phyloP scores from a whole-genome alignment of 2,888 invertebrate genomes.

The Diachrysia chrysitis region DNA sequence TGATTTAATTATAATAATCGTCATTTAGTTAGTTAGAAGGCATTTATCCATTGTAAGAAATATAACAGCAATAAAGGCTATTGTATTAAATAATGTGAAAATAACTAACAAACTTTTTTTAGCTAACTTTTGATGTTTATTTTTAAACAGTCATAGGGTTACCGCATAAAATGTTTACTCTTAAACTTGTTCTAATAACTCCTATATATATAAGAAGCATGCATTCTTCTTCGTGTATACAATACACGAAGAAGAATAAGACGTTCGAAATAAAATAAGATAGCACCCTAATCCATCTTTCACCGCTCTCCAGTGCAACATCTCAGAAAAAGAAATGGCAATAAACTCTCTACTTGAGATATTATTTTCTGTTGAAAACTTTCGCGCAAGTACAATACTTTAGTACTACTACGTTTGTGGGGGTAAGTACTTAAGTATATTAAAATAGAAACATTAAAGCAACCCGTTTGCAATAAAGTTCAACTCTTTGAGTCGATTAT shows the following conservation, averaged over 20 bases:
- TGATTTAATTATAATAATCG: too few species aligned
- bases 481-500: neutral
- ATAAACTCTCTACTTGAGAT: neutral
- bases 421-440: neutral
- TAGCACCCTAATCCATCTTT: neutral
- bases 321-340: neutral
- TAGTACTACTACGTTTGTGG: neutral
- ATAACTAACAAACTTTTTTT: too few species aligned
- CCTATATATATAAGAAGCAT: too few species aligned
- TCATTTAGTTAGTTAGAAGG: too few species aligned
- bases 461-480: neutral
- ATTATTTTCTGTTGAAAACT: constrained; percentile 1
- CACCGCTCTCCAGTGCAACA: neutral
- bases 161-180: too few species aligned
- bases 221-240: too few species aligned
- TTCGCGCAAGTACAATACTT: neutral
- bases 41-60: too few species aligned
- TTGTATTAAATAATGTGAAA: too few species aligned
- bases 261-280: neutral
- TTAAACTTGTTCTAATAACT: too few species aligned
- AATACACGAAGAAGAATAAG: neutral
- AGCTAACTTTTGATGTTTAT: too few species aligned
- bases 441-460: neutral
- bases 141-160: too few species aligned
- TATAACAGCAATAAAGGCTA: too few species aligned